Evolutionary conservation across 1,140 invertebrate genomes (phyloP).

Genomic region (Eumaeus atala): DNA sequence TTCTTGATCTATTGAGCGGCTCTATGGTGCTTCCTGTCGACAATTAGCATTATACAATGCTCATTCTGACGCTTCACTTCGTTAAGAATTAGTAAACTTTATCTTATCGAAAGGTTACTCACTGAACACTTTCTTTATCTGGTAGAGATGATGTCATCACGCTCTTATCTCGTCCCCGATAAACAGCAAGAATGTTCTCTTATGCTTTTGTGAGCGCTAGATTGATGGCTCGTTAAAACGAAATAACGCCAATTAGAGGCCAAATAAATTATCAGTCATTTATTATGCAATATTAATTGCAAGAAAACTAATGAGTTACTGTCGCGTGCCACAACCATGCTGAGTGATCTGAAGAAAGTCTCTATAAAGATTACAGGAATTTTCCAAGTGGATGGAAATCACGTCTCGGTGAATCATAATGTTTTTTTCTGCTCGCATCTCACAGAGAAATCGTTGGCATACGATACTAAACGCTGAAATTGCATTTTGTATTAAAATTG

Average conservation of each 20-base stretch:
- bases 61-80: not conserved
- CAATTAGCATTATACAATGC: slow-evolving; percentile 17
- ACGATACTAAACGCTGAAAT: slow-evolving; percentile 17
- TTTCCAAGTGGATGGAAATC: slow-evolving; percentile 66
- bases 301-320: slow-evolving; percentile 28
- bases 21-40: slow-evolving; percentile 12
- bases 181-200: slow-evolving; percentile 56
- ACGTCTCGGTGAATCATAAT: slow-evolving; percentile 61
- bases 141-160: slow-evolving; percentile 61
- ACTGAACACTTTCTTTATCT: slow-evolving; percentile 61
- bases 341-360: slow-evolving; percentile 58
- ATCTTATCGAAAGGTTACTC: slow-evolving; percentile 39
- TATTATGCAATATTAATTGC: slow-evolving; percentile 26
- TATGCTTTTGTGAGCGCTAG: slow-evolving; percentile 27
- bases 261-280: slow-evolving; percentile 17
- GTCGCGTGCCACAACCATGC: slow-evolving; percentile 47
- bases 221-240: slow-evolving; percentile 16
- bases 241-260: slow-evolving; percentile 17
- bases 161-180: slow-evolving; percentile 61
- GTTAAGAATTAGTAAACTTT: not conserved
- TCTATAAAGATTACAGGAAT: slow-evolving; percentile 63
- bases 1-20: slow-evolving; percentile 11
- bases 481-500: slow-evolving; percentile 15
- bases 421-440: slow-evolving; percentile 41
- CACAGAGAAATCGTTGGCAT: slow-evolving; percentile 46